Conservation (phyloP, 37 sponge, comb jelly and placozoan species). For the Cliona cf. orientalis region DNA sequence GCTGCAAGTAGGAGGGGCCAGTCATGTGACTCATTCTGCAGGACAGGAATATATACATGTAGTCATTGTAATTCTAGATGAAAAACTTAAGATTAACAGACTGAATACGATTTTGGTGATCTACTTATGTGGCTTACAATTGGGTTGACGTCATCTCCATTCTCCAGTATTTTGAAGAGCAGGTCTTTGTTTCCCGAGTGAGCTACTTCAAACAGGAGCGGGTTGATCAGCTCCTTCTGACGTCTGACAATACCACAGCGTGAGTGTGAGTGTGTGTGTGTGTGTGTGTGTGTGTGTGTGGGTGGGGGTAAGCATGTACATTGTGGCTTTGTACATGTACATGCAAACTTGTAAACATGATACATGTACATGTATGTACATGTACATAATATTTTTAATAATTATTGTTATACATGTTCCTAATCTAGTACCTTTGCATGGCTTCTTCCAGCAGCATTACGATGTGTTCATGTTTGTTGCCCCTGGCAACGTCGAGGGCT, state of each 20-base stretch:
- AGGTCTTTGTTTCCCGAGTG: slow-evolving; percentile 32
- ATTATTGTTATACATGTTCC: no score
- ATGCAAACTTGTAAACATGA: no score
- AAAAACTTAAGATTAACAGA: background rate
- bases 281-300: background rate
- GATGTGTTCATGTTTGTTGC: slow-evolving; percentile 17
- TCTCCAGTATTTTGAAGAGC: slow-evolving; percentile 35
- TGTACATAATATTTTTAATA: no score
- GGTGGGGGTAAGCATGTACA: background rate
- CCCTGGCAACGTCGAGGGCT: slow-evolving; percentile 17
- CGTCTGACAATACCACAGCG: slow-evolving; percentile 4
- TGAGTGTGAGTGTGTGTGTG: no score
- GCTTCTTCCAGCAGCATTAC: slow-evolving; percentile 24
- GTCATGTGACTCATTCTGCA: slow-evolving; percentile 48
- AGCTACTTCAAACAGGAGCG: slow-evolving; percentile 50
- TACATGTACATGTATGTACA: no score
- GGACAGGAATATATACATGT: no score
- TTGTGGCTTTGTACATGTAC: no score
- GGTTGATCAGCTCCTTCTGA: slow-evolving; percentile 37
- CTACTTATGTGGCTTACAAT: slow-evolving; percentile 26
- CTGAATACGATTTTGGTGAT: background rate
- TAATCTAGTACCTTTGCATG: slow-evolving; percentile 17
- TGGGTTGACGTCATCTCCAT: slow-evolving; percentile 82
- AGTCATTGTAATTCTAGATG: no score
- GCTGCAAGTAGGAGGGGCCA: slow-evolving; percentile 68